Conservation (phyloP, 2,888 invertebrate species). For the Melanchra persicariae region DNA sequence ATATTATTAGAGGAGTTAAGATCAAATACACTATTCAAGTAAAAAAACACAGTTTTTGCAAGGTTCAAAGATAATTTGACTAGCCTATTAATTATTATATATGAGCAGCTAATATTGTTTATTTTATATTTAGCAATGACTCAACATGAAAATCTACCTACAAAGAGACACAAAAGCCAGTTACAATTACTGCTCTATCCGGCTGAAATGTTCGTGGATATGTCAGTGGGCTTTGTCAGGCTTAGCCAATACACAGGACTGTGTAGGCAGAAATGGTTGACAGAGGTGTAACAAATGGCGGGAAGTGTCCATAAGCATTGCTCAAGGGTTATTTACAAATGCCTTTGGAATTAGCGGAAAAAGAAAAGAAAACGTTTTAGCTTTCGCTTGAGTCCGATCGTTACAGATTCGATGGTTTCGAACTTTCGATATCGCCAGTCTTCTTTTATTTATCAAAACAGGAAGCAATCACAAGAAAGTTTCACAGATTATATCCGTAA, state of each 20-base stretch:
- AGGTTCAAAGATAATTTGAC: too few species aligned
- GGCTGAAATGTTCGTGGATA: conserved; percentile 30
- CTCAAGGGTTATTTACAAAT: conserved; percentile 29
- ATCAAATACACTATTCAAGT: too few species aligned
- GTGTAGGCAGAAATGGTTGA: conserved; percentile 33
- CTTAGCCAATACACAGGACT: conserved; percentile 37
- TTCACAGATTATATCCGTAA: conserved; percentile 13
- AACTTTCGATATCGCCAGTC: conserved; percentile 40
- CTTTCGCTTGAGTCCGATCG: conserved; percentile 7
- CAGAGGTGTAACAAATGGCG: conserved; percentile 20
- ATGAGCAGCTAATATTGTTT: conserved; percentile 17
- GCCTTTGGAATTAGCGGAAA: not conserved
- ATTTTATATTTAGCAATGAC: conserved; percentile 21
- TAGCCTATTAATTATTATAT: too few species aligned
- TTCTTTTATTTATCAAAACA: conserved; percentile 36
- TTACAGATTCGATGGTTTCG: conserved; percentile 14
- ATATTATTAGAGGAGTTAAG: too few species aligned
- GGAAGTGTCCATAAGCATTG: conserved; percentile 14
- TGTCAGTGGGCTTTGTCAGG: conserved; percentile 33
- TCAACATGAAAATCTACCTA: conserved; percentile 29
- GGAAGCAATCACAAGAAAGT: conserved; percentile 50
- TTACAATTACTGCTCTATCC: conserved; percentile 15
- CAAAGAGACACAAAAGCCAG: conserved; percentile 17
- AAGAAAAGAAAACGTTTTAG: not conserved
- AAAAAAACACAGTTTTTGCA: too few species aligned